phyloP scores from a whole-genome alignment of 2,888 invertebrate genomes.

The Parochlus steinenii region DNA sequence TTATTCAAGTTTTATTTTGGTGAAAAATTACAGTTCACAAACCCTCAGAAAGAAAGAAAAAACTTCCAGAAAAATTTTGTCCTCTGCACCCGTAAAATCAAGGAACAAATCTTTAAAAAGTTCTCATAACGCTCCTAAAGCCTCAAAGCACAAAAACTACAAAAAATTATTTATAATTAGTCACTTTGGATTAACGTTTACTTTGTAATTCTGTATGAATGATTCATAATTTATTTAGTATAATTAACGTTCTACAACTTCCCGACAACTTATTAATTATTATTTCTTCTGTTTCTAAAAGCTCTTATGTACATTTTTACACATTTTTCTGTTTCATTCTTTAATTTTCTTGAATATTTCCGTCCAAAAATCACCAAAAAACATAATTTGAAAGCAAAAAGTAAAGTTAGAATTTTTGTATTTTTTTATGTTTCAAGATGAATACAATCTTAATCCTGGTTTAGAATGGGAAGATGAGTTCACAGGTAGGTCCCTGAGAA shows the following conservation, averaged over 20 bases:
- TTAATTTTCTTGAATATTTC: background rate
- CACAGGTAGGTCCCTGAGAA: conserved; percentile 80
- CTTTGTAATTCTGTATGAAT: conserved; percentile 1
- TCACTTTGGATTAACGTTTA: too few relatives aligned
- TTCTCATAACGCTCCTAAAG: too few relatives aligned
- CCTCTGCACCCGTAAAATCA: too few relatives aligned
- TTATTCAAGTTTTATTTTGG: too few relatives aligned
- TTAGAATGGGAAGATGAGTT: conserved; percentile 99
- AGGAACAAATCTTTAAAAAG: too few relatives aligned
- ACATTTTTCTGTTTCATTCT: too few relatives aligned
- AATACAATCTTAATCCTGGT: conserved; percentile 99
- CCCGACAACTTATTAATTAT: background rate
- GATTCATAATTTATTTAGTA: background rate
- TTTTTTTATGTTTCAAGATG: conserved; percentile 66
- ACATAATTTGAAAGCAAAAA: conserved; percentile 6
- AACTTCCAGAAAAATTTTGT: too few relatives aligned
- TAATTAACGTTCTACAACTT: background rate
- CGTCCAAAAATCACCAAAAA: conserved; percentile 2
- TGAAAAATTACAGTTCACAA: too few relatives aligned
- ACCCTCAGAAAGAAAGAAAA: too few relatives aligned
- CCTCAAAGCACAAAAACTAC: too few relatives aligned
- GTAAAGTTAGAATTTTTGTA: conserved; percentile 19
- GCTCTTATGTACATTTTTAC: background rate
- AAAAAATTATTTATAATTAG: too few relatives aligned
- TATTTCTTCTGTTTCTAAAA: background rate